phyloP scores from a whole-genome alignment of 1,140 invertebrate species.

The Saccostrea glomerata region DNA sequence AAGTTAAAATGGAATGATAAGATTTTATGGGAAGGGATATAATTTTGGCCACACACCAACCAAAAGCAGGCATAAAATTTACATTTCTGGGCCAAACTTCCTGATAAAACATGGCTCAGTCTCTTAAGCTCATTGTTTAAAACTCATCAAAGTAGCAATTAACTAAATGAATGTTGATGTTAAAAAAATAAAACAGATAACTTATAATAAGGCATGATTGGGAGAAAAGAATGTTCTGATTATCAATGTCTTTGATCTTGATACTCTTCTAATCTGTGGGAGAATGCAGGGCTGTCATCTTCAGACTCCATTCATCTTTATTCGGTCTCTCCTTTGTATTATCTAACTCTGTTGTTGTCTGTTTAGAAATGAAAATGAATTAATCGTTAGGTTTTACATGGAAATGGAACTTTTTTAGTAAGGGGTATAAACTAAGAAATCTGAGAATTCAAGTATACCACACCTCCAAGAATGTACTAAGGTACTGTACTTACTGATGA shows the following conservation, averaged over 20 bases:
- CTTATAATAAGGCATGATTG: not conserved
- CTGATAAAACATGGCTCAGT: slow-evolving; percentile 12
- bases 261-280: not conserved
- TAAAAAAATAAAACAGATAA: slow-evolving; percentile 5
- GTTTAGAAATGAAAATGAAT: not conserved
- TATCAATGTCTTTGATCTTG: slow-evolving; percentile 6
- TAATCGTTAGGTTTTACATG: not conserved
- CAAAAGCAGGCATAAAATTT: not conserved
- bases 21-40: not conserved
- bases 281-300: not conserved
- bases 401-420: not conserved
- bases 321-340: slow-evolving; percentile 67
- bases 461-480: not conserved
- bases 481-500: slow-evolving; percentile 67
- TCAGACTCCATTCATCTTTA: not conserved
- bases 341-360: slow-evolving; percentile 76
- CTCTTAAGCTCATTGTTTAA: slow-evolving; percentile 16
- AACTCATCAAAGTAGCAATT: not conserved
- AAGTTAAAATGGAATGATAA: slow-evolving; percentile 13
- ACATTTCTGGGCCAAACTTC: not conserved
- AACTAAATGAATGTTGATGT: slow-evolving; percentile 29
- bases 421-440: no score
- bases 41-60: slow-evolving; percentile 21
- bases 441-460: no score
- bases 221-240: not conserved